A percentile compares a stretch with the other conserved stretches of the same genome.
Evolutionary conservation across 2,888 invertebrate species (phyloP).

Genomic region (Hedya salicella): DNA sequence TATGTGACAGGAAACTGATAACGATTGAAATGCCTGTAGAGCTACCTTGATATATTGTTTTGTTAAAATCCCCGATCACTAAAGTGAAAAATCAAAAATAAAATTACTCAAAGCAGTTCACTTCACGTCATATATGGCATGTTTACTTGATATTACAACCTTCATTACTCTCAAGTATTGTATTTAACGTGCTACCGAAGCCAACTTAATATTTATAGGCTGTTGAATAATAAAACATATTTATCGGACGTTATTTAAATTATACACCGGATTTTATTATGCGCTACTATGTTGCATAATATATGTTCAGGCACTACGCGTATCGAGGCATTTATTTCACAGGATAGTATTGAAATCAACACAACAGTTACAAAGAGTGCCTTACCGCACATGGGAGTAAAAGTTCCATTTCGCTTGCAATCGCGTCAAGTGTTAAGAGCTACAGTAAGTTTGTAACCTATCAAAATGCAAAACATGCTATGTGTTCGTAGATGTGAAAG

Average conservation of each 20-base stretch:
- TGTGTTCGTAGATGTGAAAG: conserved; percentile 7
- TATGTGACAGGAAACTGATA: no score
- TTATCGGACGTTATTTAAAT: conserved; percentile 46
- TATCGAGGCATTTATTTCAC: not conserved
- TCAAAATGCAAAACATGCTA: conserved; percentile 18
- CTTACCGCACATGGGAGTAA: not conserved
- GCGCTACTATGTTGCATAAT: conserved; percentile 37
- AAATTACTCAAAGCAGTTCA: conserved; percentile 13
- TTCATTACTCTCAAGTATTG: conserved; percentile 50
- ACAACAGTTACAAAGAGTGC: not conserved
- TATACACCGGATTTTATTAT: conserved; percentile 38
- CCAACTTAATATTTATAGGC: conserved; percentile 55
- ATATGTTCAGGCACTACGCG: conserved; percentile 15
- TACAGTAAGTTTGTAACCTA: conserved; percentile 7
- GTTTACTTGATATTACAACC: conserved; percentile 40
- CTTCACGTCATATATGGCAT: conserved; percentile 22
- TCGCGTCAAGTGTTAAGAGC: not conserved
- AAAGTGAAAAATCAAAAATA: conserved; percentile 14
- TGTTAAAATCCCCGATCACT: not conserved
- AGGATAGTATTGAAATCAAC: not conserved
- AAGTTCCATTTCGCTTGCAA: not conserved
- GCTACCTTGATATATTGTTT: not conserved
- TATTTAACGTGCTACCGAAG: conserved; percentile 52
- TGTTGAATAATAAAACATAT: conserved; percentile 53
- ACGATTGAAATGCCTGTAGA: no score